phyloP scores from a whole-genome alignment of 2,888 invertebrate species.

The Polydrusus pterygomalis region DNA sequence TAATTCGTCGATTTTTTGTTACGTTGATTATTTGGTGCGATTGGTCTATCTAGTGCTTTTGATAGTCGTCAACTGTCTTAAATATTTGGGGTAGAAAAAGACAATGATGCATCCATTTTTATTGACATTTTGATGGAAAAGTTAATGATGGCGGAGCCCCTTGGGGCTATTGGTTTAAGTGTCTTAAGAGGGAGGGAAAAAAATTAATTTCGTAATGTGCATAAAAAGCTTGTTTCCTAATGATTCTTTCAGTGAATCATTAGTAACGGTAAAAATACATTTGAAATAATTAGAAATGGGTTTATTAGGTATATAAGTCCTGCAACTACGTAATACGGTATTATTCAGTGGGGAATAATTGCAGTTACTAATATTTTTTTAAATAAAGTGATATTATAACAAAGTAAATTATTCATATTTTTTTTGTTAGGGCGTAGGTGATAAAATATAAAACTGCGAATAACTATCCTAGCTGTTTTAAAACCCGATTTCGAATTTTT shows the following conservation, averaged over 20 bases:
- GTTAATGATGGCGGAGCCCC: neutral
- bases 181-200: neutral
- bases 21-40: neutral
- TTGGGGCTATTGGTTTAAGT: slow-evolving; percentile 10
- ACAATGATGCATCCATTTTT: slow-evolving; percentile 28
- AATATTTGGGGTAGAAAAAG: slow-evolving; percentile 23
- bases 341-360: too few relatives aligned
- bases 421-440: too few relatives aligned
- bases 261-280: neutral
- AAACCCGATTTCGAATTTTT: too few relatives aligned
- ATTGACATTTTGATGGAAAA: slow-evolving; percentile 26
- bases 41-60: neutral
- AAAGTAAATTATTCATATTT: too few relatives aligned
- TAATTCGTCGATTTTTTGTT: neutral
- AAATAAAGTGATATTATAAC: too few relatives aligned
- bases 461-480: too few relatives aligned
- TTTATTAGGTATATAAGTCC: too few relatives aligned
- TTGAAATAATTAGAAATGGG: too few relatives aligned
- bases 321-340: too few relatives aligned
- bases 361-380: too few relatives aligned
- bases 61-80: slow-evolving; percentile 5
- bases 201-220: slow-evolving; percentile 1
- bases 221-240: neutral
- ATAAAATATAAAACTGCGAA: too few relatives aligned
- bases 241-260: neutral